These are phyloP conservation scores for Simalia tracyae DNA, from an alignment of 2,797 vertebrate genomes.

Conservation along the genomic window DNA sequence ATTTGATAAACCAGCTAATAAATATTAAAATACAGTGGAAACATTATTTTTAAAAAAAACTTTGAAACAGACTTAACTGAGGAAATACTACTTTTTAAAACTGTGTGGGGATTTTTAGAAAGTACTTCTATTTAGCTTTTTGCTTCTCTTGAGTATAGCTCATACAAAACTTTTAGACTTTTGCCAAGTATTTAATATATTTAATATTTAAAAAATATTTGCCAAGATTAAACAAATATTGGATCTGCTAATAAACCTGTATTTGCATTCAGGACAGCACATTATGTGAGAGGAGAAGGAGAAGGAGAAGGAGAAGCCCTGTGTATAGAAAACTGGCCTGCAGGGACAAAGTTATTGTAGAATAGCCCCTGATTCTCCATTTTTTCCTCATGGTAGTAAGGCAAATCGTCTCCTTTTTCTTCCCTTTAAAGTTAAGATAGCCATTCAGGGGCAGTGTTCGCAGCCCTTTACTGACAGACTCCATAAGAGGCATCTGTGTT, in stretches of 20 bases:
- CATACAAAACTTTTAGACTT: not conserved
- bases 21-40: conserved; percentile 23
- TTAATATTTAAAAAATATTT: too few relatives aligned
- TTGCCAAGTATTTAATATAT: too few relatives aligned
- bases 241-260: not conserved
- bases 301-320: not conserved
- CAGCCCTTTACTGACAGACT: too few relatives aligned
- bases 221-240: not conserved
- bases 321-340: not conserved
- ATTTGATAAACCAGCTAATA: conserved; percentile 39
- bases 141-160: conserved; percentile 2
- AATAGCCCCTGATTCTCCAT: not conserved
- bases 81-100: conserved; percentile 2
- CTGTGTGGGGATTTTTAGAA: not conserved
- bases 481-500: too few relatives aligned
- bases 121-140: not conserved
- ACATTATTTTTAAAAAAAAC: not conserved
- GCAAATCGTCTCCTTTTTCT: not conserved
- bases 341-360: not conserved
- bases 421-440: not conserved
- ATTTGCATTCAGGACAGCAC: not conserved
- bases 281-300: not conserved
- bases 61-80: not conserved
- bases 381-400: too few relatives aligned
- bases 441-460: too few relatives aligned